phyloP scores from a whole-genome alignment of 2,888 invertebrate genomes.

The Liposcelis brunnea region DNA sequence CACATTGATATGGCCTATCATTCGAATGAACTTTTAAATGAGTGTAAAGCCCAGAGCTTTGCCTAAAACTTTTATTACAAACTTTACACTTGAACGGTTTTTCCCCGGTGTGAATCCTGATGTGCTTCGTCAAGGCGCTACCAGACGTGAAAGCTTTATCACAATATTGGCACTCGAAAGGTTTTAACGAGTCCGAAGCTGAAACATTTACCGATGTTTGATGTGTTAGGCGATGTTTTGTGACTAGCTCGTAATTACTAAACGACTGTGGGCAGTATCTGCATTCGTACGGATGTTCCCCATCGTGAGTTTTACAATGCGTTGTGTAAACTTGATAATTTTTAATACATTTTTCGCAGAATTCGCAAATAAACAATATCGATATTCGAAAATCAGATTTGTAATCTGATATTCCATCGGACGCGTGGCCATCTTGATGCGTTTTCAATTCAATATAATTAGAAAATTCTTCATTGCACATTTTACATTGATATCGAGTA shows the following conservation, averaged over 20 bases:
- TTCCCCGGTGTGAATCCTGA: neutral
- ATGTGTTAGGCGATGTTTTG: neutral
- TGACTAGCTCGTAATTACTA: neutral
- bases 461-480: neutral
- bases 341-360: neutral
- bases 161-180: neutral
- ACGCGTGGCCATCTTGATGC: neutral
- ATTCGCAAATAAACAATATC: neutral
- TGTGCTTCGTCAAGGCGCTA: neutral
- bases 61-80: neutral
- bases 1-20: neutral
- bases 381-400: neutral
- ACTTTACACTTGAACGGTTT: neutral
- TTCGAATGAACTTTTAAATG: slow-evolving; percentile 1
- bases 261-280: neutral
- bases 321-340: neutral
- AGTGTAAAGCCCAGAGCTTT: slow-evolving; percentile 1
- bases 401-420: neutral
- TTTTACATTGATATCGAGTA: neutral
- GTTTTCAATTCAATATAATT: neutral
- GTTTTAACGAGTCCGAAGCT: neutral
- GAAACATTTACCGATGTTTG: neutral
- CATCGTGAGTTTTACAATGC: neutral
- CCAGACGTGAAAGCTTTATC: neutral
- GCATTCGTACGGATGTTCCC: neutral